phyloP scores from a whole-genome alignment of 2,113 vertebrate genomes.

The Gymnorhina tibicen region DNA sequence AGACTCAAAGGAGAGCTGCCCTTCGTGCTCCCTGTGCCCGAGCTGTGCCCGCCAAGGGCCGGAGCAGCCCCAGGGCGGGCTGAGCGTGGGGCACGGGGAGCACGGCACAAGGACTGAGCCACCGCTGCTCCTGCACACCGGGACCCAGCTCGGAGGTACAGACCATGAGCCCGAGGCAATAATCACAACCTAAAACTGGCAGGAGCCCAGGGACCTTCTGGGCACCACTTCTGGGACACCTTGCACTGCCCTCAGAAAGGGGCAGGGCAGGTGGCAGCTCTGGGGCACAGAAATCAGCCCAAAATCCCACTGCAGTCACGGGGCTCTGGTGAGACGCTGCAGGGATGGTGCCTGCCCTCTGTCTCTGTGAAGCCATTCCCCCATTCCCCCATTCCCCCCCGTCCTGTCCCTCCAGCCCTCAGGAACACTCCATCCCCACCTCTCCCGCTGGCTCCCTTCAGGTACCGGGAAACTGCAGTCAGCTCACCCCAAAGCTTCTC shows the following conservation, averaged over 20 bases:
- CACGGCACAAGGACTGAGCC: not conserved
- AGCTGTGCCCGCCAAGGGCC: not conserved
- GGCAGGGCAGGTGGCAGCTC: not conserved
- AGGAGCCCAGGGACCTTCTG: not conserved
- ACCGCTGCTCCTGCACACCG: not conserved
- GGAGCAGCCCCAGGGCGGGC: not conserved
- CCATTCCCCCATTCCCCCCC: not conserved
- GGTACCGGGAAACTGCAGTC: not conserved
- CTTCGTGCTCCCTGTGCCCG: fast-evolving
- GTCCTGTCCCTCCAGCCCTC: not conserved
- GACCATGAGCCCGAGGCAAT: not conserved
- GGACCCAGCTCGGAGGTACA: not conserved
- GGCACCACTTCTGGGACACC: not conserved
- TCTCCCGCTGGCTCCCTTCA: not conserved
- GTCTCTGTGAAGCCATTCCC: not conserved
- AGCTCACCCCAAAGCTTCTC: not conserved
- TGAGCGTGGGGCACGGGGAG: not conserved
- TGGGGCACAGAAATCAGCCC: not conserved
- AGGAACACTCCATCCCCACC: not conserved
- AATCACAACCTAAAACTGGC: fast-evolving
- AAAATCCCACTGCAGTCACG: not conserved
- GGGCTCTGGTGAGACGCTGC: not conserved
- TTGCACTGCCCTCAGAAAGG: not conserved
- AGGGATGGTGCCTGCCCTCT: not conserved
- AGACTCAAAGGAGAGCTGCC: not conserved